Evolutionary conservation across 2,888 invertebrate genomes (phyloP).

Genomic region (Ectemnius lituratus): DNA sequence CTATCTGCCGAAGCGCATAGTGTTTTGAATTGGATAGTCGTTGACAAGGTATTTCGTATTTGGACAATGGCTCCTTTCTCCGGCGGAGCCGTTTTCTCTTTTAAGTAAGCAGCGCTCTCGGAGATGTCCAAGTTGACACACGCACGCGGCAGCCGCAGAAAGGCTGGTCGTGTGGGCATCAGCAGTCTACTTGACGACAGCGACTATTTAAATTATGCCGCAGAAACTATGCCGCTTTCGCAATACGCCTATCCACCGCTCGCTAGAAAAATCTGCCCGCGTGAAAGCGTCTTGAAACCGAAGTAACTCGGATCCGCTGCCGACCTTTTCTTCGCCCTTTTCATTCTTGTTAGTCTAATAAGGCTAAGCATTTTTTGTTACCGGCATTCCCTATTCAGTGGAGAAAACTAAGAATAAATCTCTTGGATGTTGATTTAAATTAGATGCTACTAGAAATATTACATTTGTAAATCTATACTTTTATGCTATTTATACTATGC

Average conservation of each 20-base stretch:
- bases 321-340: neutral
- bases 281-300: slow-evolving; percentile 53
- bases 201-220: slow-evolving; percentile 58
- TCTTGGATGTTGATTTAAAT: too few relatives aligned
- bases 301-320: slow-evolving; percentile 19
- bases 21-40: neutral
- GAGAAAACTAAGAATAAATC: too few relatives aligned
- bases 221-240: slow-evolving; percentile 63
- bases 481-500: too few relatives aligned
- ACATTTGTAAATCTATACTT: too few relatives aligned
- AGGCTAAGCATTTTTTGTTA: too few relatives aligned
- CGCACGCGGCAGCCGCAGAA: slow-evolving; percentile 10
- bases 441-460: too few relatives aligned
- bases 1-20: too few relatives aligned
- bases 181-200: slow-evolving; percentile 50
- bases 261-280: slow-evolving; percentile 46
- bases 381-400: too few relatives aligned
- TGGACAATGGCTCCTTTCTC: slow-evolving; percentile 52
- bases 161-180: slow-evolving; percentile 36
- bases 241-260: slow-evolving; percentile 55
- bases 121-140: slow-evolving; percentile 3
- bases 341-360: too few relatives aligned
- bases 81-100: slow-evolving; percentile 42
- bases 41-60: slow-evolving; percentile 35
- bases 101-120: slow-evolving; percentile 28